These are phyloP conservation scores for Hipposideros armiger DNA, from an alignment of 2,113 vertebrate species.

Conservation along the genomic window DNA sequence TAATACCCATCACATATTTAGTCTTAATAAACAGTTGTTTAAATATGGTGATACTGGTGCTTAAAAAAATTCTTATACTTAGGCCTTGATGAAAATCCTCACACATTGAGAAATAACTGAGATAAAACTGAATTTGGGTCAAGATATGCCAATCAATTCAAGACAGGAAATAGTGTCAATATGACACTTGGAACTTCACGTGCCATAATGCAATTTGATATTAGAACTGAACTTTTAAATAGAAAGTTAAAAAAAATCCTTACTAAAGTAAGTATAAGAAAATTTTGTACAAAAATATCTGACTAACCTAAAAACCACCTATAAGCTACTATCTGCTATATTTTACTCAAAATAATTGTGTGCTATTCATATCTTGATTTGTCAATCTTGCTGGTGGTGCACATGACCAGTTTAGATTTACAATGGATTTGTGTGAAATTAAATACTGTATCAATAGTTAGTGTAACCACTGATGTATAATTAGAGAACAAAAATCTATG, in stretches of 20 bases:
- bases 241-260: neutral
- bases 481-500: neutral
- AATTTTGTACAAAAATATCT: neutral
- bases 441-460: neutral
- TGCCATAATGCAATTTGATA: neutral
- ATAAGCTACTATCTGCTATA: neutral
- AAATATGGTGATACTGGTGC: neutral
- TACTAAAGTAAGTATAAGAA: too few relatives aligned
- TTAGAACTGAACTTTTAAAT: neutral
- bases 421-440: neutral
- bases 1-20: neutral
- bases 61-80: slow-evolving; percentile 6
- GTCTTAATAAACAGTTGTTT: neutral
- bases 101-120: neutral
- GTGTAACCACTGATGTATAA: neutral
- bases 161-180: slow-evolving; percentile 7
- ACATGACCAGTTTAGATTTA: neutral
- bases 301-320: neutral
- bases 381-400: neutral
- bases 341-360: slow-evolving; percentile 43
- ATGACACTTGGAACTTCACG: neutral
- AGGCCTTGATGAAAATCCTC: neutral
- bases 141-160: neutral
- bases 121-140: neutral
- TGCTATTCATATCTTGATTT: neutral